Evolutionary conservation across 2,113 vertebrate species (phyloP).

Genomic region (Morone saxatilis): DNA sequence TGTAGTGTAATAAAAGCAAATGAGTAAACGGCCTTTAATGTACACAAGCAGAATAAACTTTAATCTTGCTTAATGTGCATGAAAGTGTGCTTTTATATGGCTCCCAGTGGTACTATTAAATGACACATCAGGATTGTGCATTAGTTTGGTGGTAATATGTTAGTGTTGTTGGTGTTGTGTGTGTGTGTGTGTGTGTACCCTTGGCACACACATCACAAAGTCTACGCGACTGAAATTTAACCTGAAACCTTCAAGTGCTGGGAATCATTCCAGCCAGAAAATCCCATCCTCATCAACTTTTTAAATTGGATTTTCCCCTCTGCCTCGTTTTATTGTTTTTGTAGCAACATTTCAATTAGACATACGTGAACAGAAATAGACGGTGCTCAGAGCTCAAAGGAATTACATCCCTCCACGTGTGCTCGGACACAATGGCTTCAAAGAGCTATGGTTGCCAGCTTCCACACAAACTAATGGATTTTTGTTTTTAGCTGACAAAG

Average conservation of each 20-base stretch:
- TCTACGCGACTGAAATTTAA: constrained; percentile 29
- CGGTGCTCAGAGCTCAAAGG: constrained; percentile 31
- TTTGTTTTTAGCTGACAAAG: constrained; percentile 64
- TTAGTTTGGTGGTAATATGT: not conserved
- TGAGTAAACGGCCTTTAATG: not conserved
- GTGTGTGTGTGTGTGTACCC: not conserved
- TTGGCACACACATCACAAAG: not conserved
- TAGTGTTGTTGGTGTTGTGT: not conserved
- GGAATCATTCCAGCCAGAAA: constrained; percentile 48
- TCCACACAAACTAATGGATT: constrained; percentile 49
- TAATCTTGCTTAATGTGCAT: not conserved
- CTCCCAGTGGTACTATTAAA: not conserved
- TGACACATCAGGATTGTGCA: not conserved
- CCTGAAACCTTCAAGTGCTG: constrained; percentile 32
- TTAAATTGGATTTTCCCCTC: constrained; percentile 59
- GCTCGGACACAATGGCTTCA: constrained; percentile 58
- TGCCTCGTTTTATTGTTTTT: constrained; percentile 57
- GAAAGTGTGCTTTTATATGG: constrained; percentile 1
- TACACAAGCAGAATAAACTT: not conserved
- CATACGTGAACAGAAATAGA: constrained; percentile 57
- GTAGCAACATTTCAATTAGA: constrained; percentile 67
- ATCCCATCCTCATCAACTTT: constrained; percentile 64
- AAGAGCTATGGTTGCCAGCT: constrained; percentile 41
- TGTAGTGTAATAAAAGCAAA: not conserved
- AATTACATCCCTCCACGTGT: constrained; percentile 50